These are phyloP conservation scores for Vandiemenella viatica DNA, from an alignment of 2,888 invertebrate species.

Conservation along the genomic window DNA sequence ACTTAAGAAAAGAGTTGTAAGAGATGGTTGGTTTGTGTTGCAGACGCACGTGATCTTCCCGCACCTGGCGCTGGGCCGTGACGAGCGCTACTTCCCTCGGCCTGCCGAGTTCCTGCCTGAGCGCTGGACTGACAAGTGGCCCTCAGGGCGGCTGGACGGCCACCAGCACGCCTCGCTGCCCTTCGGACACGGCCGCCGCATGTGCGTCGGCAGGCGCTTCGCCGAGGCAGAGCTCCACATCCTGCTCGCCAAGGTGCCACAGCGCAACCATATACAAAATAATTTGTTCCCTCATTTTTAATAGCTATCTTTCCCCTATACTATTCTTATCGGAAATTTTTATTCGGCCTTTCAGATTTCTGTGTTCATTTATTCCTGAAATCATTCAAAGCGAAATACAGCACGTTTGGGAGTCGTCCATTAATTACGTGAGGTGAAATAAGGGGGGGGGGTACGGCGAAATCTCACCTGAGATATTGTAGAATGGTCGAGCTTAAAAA, in stretches of 20 bases:
- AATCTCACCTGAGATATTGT: no score
- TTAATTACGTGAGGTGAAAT: no score
- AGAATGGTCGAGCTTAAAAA: no score
- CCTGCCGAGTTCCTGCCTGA: slow-evolving; percentile 58
- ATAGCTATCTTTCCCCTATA: not conserved
- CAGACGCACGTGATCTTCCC: slow-evolving; percentile 69
- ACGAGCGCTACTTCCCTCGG: slow-evolving; percentile 52
- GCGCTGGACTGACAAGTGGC: slow-evolving; percentile 43
- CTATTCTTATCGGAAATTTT: not conserved
- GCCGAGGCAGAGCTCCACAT: slow-evolving; percentile 67
- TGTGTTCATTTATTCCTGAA: no score
- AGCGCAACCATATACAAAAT: no score
- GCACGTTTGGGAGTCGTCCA: no score
- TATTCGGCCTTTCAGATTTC: no score
- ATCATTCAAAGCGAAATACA: no score
- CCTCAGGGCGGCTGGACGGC: slow-evolving; percentile 1
- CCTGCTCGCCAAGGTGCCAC: slow-evolving; percentile 50
- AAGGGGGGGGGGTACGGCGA: no score
- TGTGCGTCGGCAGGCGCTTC: slow-evolving; percentile 64
- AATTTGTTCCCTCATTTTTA: not conserved
- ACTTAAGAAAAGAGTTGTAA: not conserved
- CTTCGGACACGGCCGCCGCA: slow-evolving; percentile 60
- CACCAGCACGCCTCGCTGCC: slow-evolving; percentile 62
- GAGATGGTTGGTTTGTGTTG: not conserved
- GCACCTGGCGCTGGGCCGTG: slow-evolving; percentile 60